These are phyloP conservation scores for Tragelaphus eurycerus DNA, from an alignment of 2,797 vertebrate species.

Conservation along the genomic window DNA sequence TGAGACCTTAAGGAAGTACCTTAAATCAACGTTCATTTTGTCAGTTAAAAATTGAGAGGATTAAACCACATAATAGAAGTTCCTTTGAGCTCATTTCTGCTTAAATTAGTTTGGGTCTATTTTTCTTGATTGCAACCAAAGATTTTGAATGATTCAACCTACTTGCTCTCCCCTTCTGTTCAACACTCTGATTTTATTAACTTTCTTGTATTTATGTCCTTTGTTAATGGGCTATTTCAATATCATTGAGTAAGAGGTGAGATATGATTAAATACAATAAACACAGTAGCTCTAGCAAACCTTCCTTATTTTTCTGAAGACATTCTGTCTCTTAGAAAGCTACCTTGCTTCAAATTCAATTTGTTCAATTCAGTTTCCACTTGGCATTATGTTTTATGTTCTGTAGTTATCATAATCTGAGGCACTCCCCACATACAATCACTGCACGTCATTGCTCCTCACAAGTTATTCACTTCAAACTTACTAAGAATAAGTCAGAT, in stretches of 20 bases:
- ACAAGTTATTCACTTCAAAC: constrained; percentile 10
- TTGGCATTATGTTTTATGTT: neutral
- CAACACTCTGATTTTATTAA: constrained; percentile 41
- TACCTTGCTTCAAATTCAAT: constrained; percentile 10
- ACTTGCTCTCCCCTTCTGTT: neutral
- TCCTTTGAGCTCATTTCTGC: neutral
- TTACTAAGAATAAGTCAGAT: neutral
- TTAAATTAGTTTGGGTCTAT: neutral
- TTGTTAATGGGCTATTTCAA: neutral
- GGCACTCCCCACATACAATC: neutral
- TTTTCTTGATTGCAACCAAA: neutral
- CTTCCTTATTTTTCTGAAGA: neutral
- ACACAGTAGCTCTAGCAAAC: neutral
- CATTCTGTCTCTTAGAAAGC: neutral
- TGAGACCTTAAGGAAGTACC: neutral
- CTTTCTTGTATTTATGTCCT: neutral
- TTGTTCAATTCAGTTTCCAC: neutral
- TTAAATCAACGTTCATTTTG: neutral
- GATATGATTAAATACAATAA: neutral
- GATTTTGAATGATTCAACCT: neutral
- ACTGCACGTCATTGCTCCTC: neutral
- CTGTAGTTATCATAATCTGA: neutral
- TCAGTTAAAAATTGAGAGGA: neutral
- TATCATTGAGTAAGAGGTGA: neutral
- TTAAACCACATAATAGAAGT: neutral